Evolutionary conservation across 1,140 invertebrate species (phyloP), one percentile per base, ranked within the genome.

Genomic region (Drosophila arawakana): DNA sequence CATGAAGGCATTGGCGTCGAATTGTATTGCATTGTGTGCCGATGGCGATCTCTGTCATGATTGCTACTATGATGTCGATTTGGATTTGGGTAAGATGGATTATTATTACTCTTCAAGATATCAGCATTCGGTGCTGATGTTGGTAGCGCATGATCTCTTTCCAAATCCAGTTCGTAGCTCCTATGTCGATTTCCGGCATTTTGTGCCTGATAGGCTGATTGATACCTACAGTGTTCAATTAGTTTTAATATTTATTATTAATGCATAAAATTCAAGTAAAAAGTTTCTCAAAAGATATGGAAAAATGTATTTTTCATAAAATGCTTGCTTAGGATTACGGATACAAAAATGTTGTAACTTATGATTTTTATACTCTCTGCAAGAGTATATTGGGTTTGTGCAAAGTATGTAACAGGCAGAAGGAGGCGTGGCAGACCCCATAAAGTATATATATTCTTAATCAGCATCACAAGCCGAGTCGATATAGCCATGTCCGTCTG

Each of bases 71-170:
- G 91, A 77, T 92, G 91, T 10, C 86, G 90, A 84, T 94, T 94
- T 30, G 95, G 95, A 92, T 95, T 96, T 66, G 95, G 94, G 82
- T 95, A 95, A 11, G 95, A 94, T 41, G 94, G 94, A 84, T 95
- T 95, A 91, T 94, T 95, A 91, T 95, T 95, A 73, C 95, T 95
- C 88, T 95, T 95, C 70, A 95, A 93, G 61, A 95, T 95, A 89
- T 95, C 95, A 2, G 95, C 95, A 76, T 95, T 95, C 43, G 95
- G 95, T 44, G 95, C 95, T n/a, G 94, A 95, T 61, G 95, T 95
- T 7, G 95, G 95, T 68, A 95, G 86, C 4, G 94, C 95, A 89
- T 95, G 95, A 90, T 95, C 95, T 75, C 94, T 93, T 91, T 95
- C 95, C 81, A 95, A 80, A 81, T 95, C 95, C 21, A 93, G 92